Percentiles rank a stretch among this genome's conserved stretches.
Conservation (phyloP, 1,140 invertebrate genomes). For the Trichomalopsis sarcophagae region DNA sequence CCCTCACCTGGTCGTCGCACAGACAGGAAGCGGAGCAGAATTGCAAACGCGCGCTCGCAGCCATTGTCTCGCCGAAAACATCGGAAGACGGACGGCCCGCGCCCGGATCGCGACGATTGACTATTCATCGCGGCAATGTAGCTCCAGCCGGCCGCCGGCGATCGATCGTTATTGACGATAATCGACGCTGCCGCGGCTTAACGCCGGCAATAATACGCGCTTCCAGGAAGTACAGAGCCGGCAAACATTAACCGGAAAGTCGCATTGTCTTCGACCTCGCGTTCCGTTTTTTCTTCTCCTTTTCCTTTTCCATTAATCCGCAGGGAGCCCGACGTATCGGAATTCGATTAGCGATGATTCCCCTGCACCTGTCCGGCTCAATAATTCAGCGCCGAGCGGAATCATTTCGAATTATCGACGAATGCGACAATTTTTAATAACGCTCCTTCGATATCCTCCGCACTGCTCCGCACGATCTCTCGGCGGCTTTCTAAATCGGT, state of each 20-base stretch:
- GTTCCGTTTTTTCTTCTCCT: too few relatives aligned
- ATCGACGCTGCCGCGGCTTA: constrained; percentile 31
- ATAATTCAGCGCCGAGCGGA: too few relatives aligned
- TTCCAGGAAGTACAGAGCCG: constrained; percentile 46
- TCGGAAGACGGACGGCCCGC: too few relatives aligned
- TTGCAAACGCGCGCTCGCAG: constrained; percentile 24
- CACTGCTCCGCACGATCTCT: too few relatives aligned
- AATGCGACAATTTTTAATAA: too few relatives aligned
- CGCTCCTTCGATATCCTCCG: too few relatives aligned
- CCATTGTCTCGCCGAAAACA: not conserved
- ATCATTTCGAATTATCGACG: too few relatives aligned
- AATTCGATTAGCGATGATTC: not conserved
- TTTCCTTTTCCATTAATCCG: too few relatives aligned
- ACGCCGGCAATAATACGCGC: constrained; percentile 43
- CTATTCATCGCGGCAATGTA: too few relatives aligned
- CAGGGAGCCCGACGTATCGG: not conserved
- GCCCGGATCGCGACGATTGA: not conserved
- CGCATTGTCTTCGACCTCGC: constrained; percentile 21
- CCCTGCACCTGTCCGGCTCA: constrained; percentile 8
- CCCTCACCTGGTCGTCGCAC: constrained; percentile 1
- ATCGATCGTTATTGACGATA: constrained; percentile 45
- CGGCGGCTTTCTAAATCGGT: too few relatives aligned
- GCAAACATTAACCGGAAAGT: constrained; percentile 50
- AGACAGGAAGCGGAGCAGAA: constrained; percentile 41
- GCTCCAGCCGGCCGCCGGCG: not conserved